phyloP scores from a whole-genome alignment of 2,113 vertebrate species.

The Choloepus hoffmanni region DNA sequence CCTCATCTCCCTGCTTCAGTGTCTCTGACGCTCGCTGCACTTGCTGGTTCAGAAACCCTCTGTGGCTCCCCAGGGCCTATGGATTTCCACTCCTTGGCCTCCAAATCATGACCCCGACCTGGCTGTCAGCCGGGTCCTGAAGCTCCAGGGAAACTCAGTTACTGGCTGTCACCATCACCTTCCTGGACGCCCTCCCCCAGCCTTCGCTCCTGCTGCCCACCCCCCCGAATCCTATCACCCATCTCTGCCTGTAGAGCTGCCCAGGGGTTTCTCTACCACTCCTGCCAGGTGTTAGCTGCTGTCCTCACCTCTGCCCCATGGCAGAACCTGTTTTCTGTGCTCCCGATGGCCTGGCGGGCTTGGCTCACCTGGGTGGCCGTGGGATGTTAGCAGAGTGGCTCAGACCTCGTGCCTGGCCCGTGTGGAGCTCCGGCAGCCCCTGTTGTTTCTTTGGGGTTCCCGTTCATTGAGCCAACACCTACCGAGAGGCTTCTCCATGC shows the following conservation, averaged over 20 bases:
- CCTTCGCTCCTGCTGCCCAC: neutral
- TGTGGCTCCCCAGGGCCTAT: neutral
- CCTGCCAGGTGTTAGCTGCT: neutral
- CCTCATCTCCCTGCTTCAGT: neutral
- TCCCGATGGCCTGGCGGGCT: too few species aligned
- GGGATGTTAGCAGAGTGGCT: too few species aligned
- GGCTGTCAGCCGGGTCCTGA: neutral
- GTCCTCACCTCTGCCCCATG: too few species aligned
- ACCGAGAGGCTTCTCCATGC: neutral
- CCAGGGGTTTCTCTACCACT: neutral
- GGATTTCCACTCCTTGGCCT: neutral
- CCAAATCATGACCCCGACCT: neutral
- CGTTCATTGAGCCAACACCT: too few species aligned
- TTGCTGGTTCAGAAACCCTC: neutral
- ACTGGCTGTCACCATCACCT: neutral
- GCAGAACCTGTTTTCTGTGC: neutral
- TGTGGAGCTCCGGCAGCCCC: too few species aligned
- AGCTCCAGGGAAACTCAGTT: neutral
- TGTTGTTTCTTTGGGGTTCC: neutral
- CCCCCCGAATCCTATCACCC: neutral
- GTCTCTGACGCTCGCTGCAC: neutral
- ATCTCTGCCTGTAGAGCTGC: neutral
- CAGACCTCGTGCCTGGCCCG: too few species aligned
- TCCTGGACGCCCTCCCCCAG: neutral
- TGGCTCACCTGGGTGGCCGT: too few species aligned